Base-by-base conservation (phyloP, 1,140 invertebrate genomes). In the Archegozetes longisetosus region DNA sequence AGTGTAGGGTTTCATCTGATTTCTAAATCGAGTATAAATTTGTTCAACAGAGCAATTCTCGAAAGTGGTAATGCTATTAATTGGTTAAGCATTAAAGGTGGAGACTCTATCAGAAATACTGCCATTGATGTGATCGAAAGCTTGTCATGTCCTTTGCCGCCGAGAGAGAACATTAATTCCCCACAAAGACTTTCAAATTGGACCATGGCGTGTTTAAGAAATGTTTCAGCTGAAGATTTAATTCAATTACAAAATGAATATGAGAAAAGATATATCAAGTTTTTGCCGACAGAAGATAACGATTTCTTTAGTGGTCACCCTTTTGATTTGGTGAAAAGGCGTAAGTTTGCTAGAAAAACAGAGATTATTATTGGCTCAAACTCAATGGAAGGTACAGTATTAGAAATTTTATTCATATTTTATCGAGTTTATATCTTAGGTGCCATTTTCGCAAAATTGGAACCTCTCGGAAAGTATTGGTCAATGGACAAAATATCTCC, bases 241-340 rank as follows among this genome's bases (percentile, higher is more conserved):
- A 94, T 73, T 85, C 89, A 0, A 95, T 95, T 72, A 86, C 92
- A 95, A 69, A 83, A 82, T 1, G 90, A 98, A 70, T 92, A 98
- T 72, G 90, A n/a, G n/a, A n/a, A n/a, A n/a, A n/a, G n/a, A n/a
- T n/a, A n/a, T n/a, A n/a, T n/a, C n/a, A n/a, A n/a, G n/a, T n/a
- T n/a, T n/a, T n/a, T n/a, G n/a, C n/a, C n/a, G n/a, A n/a, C n/a
- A n/a, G n/a, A n/a, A n/a, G n/a, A n/a, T n/a, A n/a, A n/a, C n/a
- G n/a, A n/a, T n/a, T n/a, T n/a, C n/a, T n/a, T n/a, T n/a, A n/a
- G n/a, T n/a, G n/a, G n/a, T n/a, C n/a, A n/a, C n/a, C n/a, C n/a
- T n/a, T n/a, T n/a, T n/a, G n/a, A n/a, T n/a, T n/a, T n/a, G n/a
- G n/a, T n/a, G n/a, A n/a, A n/a, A n/a, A n/a, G n/a, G n/a, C n/a